These are phyloP conservation scores for Mobula birostris DNA, from an alignment of 2,113 vertebrate species.

Conservation along the genomic window DNA sequence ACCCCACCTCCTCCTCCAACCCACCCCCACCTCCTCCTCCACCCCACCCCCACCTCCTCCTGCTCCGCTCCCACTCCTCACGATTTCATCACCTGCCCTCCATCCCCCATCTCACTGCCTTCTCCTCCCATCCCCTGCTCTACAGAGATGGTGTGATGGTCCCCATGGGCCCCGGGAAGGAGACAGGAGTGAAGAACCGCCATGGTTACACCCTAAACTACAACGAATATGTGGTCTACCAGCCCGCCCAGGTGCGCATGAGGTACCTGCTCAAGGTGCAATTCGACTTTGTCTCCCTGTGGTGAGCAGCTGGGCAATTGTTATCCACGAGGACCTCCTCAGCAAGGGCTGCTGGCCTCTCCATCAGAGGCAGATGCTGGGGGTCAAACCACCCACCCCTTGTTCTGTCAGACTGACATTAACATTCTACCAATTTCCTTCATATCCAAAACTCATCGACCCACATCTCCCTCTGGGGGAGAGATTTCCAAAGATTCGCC, in stretches of 20 bases:
- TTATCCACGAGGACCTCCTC: too few species aligned
- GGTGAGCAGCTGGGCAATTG: conserved; percentile 53
- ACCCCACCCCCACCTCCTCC: not conserved
- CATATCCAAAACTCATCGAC: too few species aligned
- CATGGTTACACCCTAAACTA: conserved; percentile 73
- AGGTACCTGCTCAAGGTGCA: conserved; percentile 70
- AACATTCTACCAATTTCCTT: too few species aligned
- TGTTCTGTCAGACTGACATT: too few species aligned
- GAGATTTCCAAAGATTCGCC: too few species aligned
- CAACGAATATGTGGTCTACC: conserved; percentile 80
- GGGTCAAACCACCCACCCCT: too few species aligned
- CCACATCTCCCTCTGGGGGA: too few species aligned
- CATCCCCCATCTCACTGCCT: not conserved
- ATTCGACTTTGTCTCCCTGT: conserved; percentile 71
- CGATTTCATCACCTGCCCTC: not conserved
- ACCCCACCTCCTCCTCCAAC: not conserved
- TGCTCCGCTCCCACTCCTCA: not conserved
- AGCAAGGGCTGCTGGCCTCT: too few species aligned
- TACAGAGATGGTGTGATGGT: conserved; percentile 63
- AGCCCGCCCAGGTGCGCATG: conserved; percentile 69
- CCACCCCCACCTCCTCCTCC: not conserved
- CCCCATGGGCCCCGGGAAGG: conserved; percentile 65
- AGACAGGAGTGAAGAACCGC: conserved; percentile 51
- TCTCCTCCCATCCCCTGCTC: not conserved
- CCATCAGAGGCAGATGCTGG: too few species aligned